Percentiles rank a stretch among this genome's conserved stretches.
Evolutionary conservation across 2,113 vertebrate genomes (phyloP).

Genomic region (Lonchura striata): DNA sequence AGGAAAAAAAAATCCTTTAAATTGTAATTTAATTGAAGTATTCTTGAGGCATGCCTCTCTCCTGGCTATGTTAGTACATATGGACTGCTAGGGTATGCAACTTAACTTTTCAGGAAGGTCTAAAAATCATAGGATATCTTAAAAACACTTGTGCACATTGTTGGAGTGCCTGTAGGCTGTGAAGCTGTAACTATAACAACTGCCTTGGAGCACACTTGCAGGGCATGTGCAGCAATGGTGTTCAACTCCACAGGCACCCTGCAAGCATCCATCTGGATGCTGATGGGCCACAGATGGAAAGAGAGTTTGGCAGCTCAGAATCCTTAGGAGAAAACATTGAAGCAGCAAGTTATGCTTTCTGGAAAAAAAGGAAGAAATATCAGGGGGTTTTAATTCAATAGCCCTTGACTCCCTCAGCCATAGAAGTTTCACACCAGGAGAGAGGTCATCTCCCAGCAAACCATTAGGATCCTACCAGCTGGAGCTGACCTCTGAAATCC

Average conservation of each 20-base stretch:
- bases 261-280: constrained; percentile 3
- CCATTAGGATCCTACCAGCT: neutral
- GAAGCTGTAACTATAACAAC: constrained; percentile 22
- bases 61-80: neutral
- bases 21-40: neutral
- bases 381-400: neutral
- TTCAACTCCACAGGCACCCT: neutral
- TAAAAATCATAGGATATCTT: neutral
- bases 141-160: neutral
- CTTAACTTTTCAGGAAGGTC: neutral
- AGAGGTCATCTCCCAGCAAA: neutral
- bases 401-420: neutral
- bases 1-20: neutral
- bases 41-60: neutral
- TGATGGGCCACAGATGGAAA: constrained; percentile 31
- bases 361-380: neutral
- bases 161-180: neutral
- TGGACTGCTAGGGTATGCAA: neutral
- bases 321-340: neutral
- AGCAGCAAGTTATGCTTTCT: neutral
- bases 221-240: neutral
- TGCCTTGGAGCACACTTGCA: neutral
- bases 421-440: neutral
- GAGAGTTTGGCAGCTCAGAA: neutral
- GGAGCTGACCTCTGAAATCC: neutral